Evolutionary conservation across 2,888 invertebrate species (phyloP).

Genomic region (Drosophila merina): DNA sequence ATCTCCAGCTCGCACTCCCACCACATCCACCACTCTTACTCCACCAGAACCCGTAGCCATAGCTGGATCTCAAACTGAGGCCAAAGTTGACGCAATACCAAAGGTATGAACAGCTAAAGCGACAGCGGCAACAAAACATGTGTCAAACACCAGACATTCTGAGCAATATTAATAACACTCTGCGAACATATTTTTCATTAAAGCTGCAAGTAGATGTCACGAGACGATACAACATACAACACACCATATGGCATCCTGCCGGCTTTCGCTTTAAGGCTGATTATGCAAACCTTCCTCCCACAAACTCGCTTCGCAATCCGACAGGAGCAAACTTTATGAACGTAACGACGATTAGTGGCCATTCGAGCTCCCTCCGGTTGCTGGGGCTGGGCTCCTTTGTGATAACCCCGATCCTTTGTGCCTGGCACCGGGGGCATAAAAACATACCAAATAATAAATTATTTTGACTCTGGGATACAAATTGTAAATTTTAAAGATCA

Average conservation of each 20-base stretch:
- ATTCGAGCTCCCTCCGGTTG: constrained; percentile 5
- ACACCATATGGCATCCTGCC: constrained; percentile 31
- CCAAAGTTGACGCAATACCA: constrained; percentile 28
- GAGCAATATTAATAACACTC: constrained; percentile 79
- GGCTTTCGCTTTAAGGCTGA: constrained; percentile 30
- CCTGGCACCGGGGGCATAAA: background rate
- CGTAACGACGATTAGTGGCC: constrained; percentile 55
- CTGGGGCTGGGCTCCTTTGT: background rate
- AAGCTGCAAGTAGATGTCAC: constrained; percentile 70
- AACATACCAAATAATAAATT: too few species aligned
- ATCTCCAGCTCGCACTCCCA: background rate
- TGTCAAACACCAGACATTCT: constrained; percentile 78
- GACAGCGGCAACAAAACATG: constrained; percentile 75
- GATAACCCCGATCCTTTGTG: constrained; percentile 7
- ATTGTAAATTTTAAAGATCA: too few species aligned
- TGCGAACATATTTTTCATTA: constrained; percentile 77
- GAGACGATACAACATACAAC: constrained; percentile 40
- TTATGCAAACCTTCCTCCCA: constrained; percentile 30
- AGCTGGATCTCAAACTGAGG: constrained; percentile 21
- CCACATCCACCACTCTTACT: too few species aligned
- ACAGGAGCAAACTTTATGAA: constrained; percentile 1
- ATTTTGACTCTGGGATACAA: too few species aligned
- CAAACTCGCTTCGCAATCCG: background rate
- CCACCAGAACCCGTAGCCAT: background rate
- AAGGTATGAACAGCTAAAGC: constrained; percentile 48